Evolutionary conservation across 2,113 vertebrate genomes (phyloP).

Genomic region (Gobiocypris rarus): DNA sequence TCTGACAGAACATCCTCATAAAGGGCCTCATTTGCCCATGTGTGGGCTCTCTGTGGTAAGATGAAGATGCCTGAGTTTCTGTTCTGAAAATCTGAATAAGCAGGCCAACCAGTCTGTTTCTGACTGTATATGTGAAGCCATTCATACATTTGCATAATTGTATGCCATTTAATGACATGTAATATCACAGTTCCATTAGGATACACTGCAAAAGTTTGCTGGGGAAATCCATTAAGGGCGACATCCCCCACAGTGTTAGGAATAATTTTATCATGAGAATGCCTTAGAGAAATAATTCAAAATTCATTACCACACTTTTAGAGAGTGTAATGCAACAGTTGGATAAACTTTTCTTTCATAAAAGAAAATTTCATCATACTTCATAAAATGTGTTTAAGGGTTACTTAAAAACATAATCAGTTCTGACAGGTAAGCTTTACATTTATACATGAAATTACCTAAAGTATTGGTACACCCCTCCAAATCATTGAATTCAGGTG

Average conservation of each 20-base stretch:
- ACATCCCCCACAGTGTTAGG: conserved; percentile 16
- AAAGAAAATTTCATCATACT: not conserved
- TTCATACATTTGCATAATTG: conserved; percentile 43
- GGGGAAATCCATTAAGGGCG: conserved; percentile 44
- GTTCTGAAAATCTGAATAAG: conserved; percentile 26
- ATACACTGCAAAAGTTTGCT: conserved; percentile 44
- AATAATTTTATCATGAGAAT: conserved; percentile 20
- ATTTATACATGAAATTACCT: no score
- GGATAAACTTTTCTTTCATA: conserved; percentile 8
- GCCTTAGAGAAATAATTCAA: conserved; percentile 35
- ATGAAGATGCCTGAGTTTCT: not conserved
- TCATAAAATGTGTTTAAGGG: conserved; percentile 10
- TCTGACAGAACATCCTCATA: conserved; percentile 37
- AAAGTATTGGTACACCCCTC: no score
- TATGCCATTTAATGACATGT: conserved; percentile 39
- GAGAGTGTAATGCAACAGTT: conserved; percentile 27
- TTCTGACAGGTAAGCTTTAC: not conserved
- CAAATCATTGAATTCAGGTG: no score
- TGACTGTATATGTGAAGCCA: conserved; percentile 16
- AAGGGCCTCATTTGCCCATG: conserved; percentile 14
- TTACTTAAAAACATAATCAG: not conserved
- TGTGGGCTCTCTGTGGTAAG: conserved; percentile 16
- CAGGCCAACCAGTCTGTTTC: conserved; percentile 6
- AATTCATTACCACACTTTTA: not conserved
- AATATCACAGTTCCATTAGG: conserved; percentile 37